These are phyloP conservation scores for Pissodes strobi DNA, from an alignment of 1,140 invertebrate species.

Conservation along the genomic window DNA sequence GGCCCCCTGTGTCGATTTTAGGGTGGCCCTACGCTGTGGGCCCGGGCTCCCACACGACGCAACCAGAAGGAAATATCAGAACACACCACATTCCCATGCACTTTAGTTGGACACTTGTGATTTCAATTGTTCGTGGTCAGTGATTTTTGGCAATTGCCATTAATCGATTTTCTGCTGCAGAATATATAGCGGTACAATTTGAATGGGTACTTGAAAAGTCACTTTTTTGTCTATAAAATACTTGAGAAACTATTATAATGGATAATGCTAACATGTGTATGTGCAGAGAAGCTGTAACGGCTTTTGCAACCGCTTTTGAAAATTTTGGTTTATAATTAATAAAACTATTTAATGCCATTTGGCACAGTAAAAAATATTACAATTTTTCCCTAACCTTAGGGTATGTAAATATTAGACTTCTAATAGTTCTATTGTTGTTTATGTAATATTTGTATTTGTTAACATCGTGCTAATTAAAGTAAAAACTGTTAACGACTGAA, in stretches of 20 bases:
- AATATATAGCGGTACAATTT: background rate
- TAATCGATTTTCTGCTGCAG: conserved; percentile 18
- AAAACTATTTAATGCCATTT: too few species aligned
- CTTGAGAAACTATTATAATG: background rate
- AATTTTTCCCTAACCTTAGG: too few species aligned
- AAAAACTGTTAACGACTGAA: too few species aligned
- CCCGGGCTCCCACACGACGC: conserved; percentile 48
- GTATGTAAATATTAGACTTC: too few species aligned
- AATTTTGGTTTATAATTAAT: too few species aligned
- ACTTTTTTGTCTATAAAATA: background rate
- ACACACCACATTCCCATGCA: conserved; percentile 42
- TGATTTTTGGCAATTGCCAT: conserved; percentile 22
- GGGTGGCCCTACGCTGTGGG: conserved; percentile 37
- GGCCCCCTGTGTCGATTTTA: conserved; percentile 15
- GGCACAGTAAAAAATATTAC: too few species aligned
- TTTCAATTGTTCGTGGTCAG: conserved; percentile 31
- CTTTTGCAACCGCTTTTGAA: too few species aligned
- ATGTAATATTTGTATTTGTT: too few species aligned
- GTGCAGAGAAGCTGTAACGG: too few species aligned
- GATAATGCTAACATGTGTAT: too few species aligned
- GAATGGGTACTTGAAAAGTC: conserved; percentile 22
- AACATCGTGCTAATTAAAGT: too few species aligned
- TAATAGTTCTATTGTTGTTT: too few species aligned
- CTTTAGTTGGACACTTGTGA: conserved; percentile 16
- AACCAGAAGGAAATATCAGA: conserved; percentile 39